Evolutionary conservation across 2,113 vertebrate species (phyloP), one percentile per base, ranked within the genome.

Genomic region (Castor canadensis): DNA sequence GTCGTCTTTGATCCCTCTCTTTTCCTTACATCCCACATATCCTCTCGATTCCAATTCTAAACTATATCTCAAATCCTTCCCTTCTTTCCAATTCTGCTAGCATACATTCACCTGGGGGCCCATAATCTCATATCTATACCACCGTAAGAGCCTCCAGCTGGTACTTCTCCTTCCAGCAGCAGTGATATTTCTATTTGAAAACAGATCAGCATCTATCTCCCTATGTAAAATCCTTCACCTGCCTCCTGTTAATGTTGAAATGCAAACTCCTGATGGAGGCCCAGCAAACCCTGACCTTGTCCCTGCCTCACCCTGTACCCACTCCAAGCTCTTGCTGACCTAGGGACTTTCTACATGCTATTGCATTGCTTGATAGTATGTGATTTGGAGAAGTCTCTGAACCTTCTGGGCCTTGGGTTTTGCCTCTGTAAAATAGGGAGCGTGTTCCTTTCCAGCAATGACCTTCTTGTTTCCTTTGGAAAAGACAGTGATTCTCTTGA

Each of bases 401-500:
- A 40, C 24, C 40, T 47, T 67, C 85, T 54, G 64, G 71, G 5
- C 22, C 67, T 89, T 84, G n/a, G 38, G 54, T 49, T 85, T 69
- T 92, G 40, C 43, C 35, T 89, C 38, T 76, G 17, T 45, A 58
- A 43, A 89, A 35, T 20, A 4, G 2, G 8, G 17, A 28, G 1
- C 56, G 85, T 52, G 9, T 24, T 73, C 10, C 47, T 87, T 89
- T 62, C 86, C 38, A 89, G 40, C 73, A 75, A 15, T 81, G 79
- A 72, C 76, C n/a, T 91, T 92, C 47, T 69, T 47, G 19, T 72
- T 97, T 89, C 76, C 90, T 92, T n/a, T 87, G 67, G 54, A 91
- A 73, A 85, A 94, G 43, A 90, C 19, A 85, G 32, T 54, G 40
- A 17, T 84, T 92, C 60, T 73, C 80, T 45, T 92, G 43, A 84